These are phyloP conservation scores for Ruditapes philippinarum DNA, from an alignment of 1,140 invertebrate species.

Conservation along the genomic window DNA sequence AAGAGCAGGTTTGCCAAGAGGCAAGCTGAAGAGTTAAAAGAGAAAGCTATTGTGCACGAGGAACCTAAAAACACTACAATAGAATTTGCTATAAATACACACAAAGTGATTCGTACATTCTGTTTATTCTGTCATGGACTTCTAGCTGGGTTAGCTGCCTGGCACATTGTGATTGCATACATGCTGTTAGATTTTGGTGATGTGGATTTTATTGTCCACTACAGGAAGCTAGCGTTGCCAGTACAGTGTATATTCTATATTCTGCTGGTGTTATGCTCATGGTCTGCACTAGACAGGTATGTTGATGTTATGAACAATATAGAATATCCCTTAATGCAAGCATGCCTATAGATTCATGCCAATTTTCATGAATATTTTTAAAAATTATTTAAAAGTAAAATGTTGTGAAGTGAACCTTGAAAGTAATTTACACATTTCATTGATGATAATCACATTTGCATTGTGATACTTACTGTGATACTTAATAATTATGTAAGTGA, in stretches of 20 bases:
- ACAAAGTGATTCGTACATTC: slow-evolving; percentile 78
- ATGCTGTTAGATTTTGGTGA: slow-evolving; percentile 70
- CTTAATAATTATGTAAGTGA: too few species aligned
- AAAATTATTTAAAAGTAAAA: too few species aligned
- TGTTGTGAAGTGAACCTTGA: too few species aligned
- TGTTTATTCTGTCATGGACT: slow-evolving; percentile 83
- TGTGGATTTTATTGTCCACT: slow-evolving; percentile 80
- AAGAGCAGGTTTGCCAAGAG: slow-evolving; percentile 78
- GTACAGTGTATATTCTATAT: slow-evolving; percentile 82
- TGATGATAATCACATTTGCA: too few species aligned
- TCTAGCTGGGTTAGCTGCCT: slow-evolving; percentile 81
- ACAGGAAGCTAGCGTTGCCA: slow-evolving; percentile 79
- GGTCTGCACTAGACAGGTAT: slow-evolving; percentile 84
- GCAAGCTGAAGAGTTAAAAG: slow-evolving; percentile 72
- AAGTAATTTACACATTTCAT: too few species aligned
- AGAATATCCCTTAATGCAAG: too few species aligned
- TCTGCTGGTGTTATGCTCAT: slow-evolving; percentile 79
- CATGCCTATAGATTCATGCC: too few species aligned
- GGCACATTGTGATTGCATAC: slow-evolving; percentile 81
- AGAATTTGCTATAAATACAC: slow-evolving; percentile 80
- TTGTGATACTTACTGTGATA: too few species aligned
- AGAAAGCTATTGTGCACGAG: slow-evolving; percentile 65
- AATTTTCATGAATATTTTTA: too few species aligned
- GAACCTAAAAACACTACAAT: slow-evolving; percentile 77
- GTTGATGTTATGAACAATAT: too few species aligned